Evolutionary conservation across 2,797 vertebrate genomes (phyloP), one percentile per base, ranked within the genome.

Genomic region (Choloepus didactylus): DNA sequence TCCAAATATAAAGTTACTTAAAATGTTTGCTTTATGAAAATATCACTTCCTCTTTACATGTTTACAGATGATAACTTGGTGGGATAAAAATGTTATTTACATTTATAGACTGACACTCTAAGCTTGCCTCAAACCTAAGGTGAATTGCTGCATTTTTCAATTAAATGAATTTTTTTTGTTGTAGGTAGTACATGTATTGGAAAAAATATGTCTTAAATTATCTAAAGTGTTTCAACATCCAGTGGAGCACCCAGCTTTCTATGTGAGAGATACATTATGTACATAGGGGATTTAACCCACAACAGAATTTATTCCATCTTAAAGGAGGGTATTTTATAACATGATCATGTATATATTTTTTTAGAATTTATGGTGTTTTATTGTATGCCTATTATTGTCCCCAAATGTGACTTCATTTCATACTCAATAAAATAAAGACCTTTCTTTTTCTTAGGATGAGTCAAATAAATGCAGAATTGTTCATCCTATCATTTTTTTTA

Each of bases 401-500:
- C 60, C 18, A 89, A 41, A 93, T 64, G n/a, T 60, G 18, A 49
- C 46, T 23, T 56, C 46, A 83, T 89, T 60, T 29, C 60, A 88
- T n/a, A 54, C 84, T 88, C 81, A 18, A 85, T 88, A 95, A 91
- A 95, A 62, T 91, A 62, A 90, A 77, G 31, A 91, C 19, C 14
- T 89, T 94, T 62, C 8, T 54, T 89, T 59, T 93, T 82, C 35
- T 66, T 87, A 77, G 35, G 66, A 60, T 10, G 89, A 35, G 38
- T 86, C 77, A 85, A 12, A n/a, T 79, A 41, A 93, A 72, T 81
- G 38, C 7, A 87, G 9, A 91, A 79, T 19, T 69, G 2, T 82
- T 91, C 31, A 38, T 95, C 31, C 27, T 94, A 4, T 88, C 67
- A 72, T 67, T 96, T 90, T 87, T 54, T 87, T 56, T 15, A 66